Base-by-base conservation (phyloP, 2,113 vertebrate species). In the Phalacrocorax aristotelis region DNA sequence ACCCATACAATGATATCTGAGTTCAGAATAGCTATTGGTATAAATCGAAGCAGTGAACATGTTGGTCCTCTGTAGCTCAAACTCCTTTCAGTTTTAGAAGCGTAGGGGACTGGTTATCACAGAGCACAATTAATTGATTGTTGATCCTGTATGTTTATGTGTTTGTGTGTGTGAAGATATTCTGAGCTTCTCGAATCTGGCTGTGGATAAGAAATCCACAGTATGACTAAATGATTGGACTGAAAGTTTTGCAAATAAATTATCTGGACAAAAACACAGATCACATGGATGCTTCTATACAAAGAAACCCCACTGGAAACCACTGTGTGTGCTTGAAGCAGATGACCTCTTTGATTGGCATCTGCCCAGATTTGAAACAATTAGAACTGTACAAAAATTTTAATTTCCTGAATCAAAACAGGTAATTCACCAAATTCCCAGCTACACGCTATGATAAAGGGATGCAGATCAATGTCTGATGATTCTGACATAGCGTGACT, bases 21-120 rank as follows among this genome's bases (percentile, higher is more conserved):
- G 38, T 78, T 75, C 83, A 44, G 46, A 80, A 26, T 10, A 83
- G 62, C 42, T 74, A 2, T 6, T 83, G 68, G 48, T 57, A 21
- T 74, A 23, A 54, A 42, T 68, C 0, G 0, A 54, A 84, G 58
- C 60, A 57, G 69, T 55, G 60, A 78, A 62, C 1, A 0, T 38
- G 36, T 42, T 89, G 55, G 42, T 86, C 54, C 40, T 66, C 60
- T 64, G 44, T 22, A 68, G 19, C 54, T 95, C 70, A 46, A 29
- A 87, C 15, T 74, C 74, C 27, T 60, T 86, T 55, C 16, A 5
- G 23, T 61, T 71, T 66, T 70, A 62, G 54, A 58, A 90, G 44
- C 2, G 0, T 29, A 27, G 25, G 26, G 74, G 38, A 21, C 40
- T 54, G 8, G 13, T 76, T 89, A 48, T 89, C 52, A 38, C 40